Base-by-base conservation (phyloP, 2,797 vertebrate genomes). In the Eulemur albifrons region DNA sequence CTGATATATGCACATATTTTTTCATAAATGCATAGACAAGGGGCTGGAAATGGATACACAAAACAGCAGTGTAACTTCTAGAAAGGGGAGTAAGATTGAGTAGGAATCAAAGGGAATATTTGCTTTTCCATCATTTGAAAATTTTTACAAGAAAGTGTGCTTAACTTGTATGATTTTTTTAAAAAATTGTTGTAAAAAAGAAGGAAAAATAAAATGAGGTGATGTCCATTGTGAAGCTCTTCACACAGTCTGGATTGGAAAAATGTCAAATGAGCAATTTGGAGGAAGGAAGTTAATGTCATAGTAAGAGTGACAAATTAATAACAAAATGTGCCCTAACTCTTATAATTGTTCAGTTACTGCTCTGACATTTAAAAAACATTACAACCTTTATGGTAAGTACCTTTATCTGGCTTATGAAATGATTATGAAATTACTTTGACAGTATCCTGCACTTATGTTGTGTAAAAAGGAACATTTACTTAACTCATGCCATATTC, bases 321-420 rank as follows among this genome's bases (percentile, higher is more conserved):
- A 97, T 96, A 97, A 96, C 50, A 95, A 97, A 97, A 96, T 95
- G 93, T 95, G 96, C 90, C 76, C 25, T 90, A 97, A 96, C 73
- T 92, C 61, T 95, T 93, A 85, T 90, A 97, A 97, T 98, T 98
- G 96, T 94, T 97, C 90, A 88, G 90, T 92, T 92, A 95, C 90
- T 95, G 95, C 88, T 95, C 95, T 98, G 96, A 97, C 97, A 98
- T 97, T 97, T 97, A 92, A 97, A 97, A 96, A 94, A 93, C 87
- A 97, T 95, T 97, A 94, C 88, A 95, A 92, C 81, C 90, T 97
- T 96, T 97, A 88, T 92, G 67, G 25, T 63, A 96, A 96, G 84
- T 97, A 35, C 63, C 84, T 95, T 97, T 97, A 97, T 94, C 84
- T 97, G 69, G 67, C 95, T 96, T 97, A 92, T 88, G 80, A 88